phyloP scores from a whole-genome alignment of 2,797 vertebrate genomes.

The Dicrostonyx torquatus region DNA sequence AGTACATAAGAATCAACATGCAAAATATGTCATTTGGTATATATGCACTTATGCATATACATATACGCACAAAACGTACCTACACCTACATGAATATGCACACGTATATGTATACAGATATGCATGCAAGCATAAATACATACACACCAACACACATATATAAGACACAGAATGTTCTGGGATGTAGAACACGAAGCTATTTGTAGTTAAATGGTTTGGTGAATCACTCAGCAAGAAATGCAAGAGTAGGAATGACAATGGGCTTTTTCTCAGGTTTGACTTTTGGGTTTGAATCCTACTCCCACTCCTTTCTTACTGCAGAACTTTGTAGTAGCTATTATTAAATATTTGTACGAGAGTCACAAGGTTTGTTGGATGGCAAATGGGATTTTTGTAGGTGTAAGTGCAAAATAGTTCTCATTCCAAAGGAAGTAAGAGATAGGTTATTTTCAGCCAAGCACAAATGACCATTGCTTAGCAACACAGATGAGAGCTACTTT shows the following conservation, averaged over 20 bases:
- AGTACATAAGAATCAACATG: not conserved
- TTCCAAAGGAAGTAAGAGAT: not conserved
- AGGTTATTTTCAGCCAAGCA: not conserved
- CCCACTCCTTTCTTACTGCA: not conserved
- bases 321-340: not conserved
- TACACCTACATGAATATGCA: not conserved
- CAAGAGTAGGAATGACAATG: not conserved
- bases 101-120: not conserved
- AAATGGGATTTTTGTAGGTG: not conserved
- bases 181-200: not conserved
- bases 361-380: not conserved
- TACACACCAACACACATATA: not conserved
- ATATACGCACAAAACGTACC: too few relatives aligned
- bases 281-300: not conserved
- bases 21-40: not conserved
- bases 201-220: not conserved
- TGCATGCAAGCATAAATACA: not conserved
- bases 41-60: not conserved
- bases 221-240: not conserved
- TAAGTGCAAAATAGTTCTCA: not conserved
- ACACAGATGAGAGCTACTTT: not conserved
- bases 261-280: not conserved
- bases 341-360: not conserved
- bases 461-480: not conserved
- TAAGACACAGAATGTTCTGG: not conserved